Percentiles rank a stretch among this genome's conserved stretches.
Evolutionary conservation across 2,888 invertebrate species (phyloP).

Genomic region (Melinopterus prodromus): DNA sequence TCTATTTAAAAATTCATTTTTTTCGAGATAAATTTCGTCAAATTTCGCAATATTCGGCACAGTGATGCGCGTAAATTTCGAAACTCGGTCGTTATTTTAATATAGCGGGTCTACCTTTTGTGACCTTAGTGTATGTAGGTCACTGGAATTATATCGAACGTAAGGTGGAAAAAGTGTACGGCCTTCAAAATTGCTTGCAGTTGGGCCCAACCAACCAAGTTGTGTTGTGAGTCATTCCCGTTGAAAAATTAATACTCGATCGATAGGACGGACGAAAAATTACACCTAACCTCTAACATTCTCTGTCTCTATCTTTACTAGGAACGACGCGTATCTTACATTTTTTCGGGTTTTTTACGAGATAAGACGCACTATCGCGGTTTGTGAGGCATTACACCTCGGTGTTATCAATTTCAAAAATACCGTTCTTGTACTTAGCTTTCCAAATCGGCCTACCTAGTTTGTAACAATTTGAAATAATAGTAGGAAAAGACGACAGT

Average conservation of each 20-base stretch:
- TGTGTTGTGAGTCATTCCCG: not conserved
- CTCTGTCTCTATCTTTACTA: not conserved
- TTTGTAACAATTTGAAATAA: no score
- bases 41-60: not conserved
- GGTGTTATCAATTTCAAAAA: not conserved
- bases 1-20: not conserved
- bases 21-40: not conserved
- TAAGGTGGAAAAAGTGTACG: conserved; percentile 30
- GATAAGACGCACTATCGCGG: not conserved
- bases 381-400: conserved; percentile 4
- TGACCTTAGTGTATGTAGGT: conserved; percentile 58
- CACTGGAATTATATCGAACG: conserved; percentile 46
- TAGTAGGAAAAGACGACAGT: no score
- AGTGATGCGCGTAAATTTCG: conserved; percentile 29
- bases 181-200: conserved; percentile 31
- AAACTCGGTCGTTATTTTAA: conserved; percentile 34
- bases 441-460: not conserved
- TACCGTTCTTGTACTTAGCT: not conserved
- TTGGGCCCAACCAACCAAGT: conserved; percentile 14
- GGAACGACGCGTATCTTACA: not conserved
- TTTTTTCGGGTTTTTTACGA: not conserved
- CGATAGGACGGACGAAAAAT: not conserved
- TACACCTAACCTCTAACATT: not conserved
- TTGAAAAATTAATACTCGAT: conserved; percentile 4
- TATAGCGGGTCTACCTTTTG: conserved; percentile 29